Evolutionary conservation across 2,888 invertebrate genomes (phyloP).

Genomic region (Ornithoptera priamus): DNA sequence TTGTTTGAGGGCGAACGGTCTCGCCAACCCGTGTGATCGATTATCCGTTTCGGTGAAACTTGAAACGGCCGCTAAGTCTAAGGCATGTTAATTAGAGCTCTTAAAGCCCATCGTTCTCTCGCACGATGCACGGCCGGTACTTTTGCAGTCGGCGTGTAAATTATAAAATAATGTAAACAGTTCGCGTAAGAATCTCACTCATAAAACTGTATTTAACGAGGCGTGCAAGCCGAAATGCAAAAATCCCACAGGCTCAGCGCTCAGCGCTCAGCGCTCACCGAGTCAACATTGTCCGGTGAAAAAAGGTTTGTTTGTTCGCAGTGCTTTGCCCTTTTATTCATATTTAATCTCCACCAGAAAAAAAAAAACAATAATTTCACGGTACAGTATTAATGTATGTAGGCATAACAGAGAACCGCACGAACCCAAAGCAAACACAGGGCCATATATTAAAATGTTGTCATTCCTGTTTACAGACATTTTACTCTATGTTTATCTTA

Average conservation of each 20-base stretch:
- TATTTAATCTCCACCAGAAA: constrained; percentile 76
- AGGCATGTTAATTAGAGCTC: constrained; percentile 28
- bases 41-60: constrained; percentile 20
- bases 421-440: constrained; percentile 71
- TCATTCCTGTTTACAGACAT: constrained; percentile 79
- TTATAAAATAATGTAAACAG: constrained; percentile 21
- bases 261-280: constrained; percentile 42
- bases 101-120: constrained; percentile 13
- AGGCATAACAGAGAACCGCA: constrained; percentile 74
- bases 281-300: constrained; percentile 60
- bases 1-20: neutral
- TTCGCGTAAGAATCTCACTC: constrained; percentile 46
- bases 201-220: constrained; percentile 53
- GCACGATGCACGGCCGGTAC: constrained; percentile 11
- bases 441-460: constrained; percentile 79
- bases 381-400: constrained; percentile 78
- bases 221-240: constrained; percentile 54
- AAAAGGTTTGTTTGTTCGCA: constrained; percentile 65
- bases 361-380: constrained; percentile 76
- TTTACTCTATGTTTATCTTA: constrained; percentile 79
- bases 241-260: constrained; percentile 63
- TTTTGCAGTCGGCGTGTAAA: constrained; percentile 16
- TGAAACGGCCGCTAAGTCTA: constrained; percentile 14
- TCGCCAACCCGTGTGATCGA: constrained; percentile 1
- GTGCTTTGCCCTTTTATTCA: constrained; percentile 74